These are phyloP conservation scores for Nilaparvata lugens DNA, from an alignment of 1,140 invertebrate genomes.

Conservation along the genomic window DNA sequence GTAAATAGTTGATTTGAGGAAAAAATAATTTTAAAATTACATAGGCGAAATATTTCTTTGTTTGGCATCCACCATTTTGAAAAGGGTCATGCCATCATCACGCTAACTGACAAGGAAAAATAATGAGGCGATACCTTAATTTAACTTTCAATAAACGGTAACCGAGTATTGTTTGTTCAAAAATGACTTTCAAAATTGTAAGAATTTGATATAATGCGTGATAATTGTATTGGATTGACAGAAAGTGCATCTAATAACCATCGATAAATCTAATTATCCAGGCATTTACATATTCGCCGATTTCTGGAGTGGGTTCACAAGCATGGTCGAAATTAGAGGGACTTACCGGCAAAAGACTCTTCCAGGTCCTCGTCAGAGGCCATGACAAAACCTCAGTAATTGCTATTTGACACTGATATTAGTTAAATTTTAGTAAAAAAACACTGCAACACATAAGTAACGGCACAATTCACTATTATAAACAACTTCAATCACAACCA, in stretches of 20 bases:
- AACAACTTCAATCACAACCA: too few relatives aligned
- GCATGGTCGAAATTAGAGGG: conserved; percentile 7
- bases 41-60: conserved; percentile 38
- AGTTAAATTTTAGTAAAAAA: too few relatives aligned
- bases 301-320: conserved; percentile 9
- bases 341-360: conserved; percentile 66
- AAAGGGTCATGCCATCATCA: conserved; percentile 41
- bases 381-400: conserved; percentile 37
- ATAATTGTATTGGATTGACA: background rate
- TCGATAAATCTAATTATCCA: background rate
- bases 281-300: conserved; percentile 9
- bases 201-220: background rate
- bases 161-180: background rate
- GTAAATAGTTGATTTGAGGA: background rate
- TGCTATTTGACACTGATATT: background rate
- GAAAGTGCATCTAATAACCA: background rate
- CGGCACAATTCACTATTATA: too few relatives aligned
- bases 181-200: background rate
- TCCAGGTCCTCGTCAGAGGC: conserved; percentile 69
- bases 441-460: too few relatives aligned
- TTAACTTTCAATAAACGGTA: conserved; percentile 8
- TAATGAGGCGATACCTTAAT: conserved; percentile 34
- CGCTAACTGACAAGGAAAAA: conserved; percentile 41
- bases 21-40: background rate
- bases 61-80: conserved; percentile 62